These are phyloP conservation scores for Aurelia aurita DNA, from an alignment of 30 jellyfish, hydroid and myxozoan genomes.

Conservation along the genomic window DNA sequence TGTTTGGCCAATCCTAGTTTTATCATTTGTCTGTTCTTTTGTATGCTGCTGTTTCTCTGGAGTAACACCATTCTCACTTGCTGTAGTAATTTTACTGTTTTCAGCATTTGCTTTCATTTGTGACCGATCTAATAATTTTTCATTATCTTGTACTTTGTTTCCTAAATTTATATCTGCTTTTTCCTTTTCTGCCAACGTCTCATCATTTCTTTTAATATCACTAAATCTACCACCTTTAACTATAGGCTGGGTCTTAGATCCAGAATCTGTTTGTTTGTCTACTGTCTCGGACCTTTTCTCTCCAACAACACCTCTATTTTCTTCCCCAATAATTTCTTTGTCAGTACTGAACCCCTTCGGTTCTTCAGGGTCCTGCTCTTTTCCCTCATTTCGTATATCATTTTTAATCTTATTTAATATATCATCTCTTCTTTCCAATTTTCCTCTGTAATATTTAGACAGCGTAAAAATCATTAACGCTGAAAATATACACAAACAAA, in stretches of 20 bases:
- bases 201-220: neutral
- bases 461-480: neutral
- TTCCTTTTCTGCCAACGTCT: neutral
- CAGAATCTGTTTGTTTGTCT: too few relatives aligned
- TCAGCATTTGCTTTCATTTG: neutral
- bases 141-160: neutral
- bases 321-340: too few relatives aligned
- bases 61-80: neutral
- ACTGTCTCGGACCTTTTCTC: too few relatives aligned
- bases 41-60: neutral
- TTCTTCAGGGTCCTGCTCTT: neutral
- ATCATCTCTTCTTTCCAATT: neutral
- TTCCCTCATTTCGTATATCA: neutral
- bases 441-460: neutral
- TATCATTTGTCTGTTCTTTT: neutral
- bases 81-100: neutral
- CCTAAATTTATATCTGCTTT: neutral
- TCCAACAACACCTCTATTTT: too few relatives aligned
- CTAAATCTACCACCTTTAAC: too few relatives aligned
- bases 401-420: neutral
- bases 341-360: neutral
- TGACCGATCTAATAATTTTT: neutral
- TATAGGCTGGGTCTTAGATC: too few relatives aligned
- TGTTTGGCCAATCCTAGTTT: neutral
- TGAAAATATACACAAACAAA: slow-evolving; percentile 8